Conservation (phyloP, 2,797 vertebrate species). For the Synaphobranchus kaupii region DNA sequence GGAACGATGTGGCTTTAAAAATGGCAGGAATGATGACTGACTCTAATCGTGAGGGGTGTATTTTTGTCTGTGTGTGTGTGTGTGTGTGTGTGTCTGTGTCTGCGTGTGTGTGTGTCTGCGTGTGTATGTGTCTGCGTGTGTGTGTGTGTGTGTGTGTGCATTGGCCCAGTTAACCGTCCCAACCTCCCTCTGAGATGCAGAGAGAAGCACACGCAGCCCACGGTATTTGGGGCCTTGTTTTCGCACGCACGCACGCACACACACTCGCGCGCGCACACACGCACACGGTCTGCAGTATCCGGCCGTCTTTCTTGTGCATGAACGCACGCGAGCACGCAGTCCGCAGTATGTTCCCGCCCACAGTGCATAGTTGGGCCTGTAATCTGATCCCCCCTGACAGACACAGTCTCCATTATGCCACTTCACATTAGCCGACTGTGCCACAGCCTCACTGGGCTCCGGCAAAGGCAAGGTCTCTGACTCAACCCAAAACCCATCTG, state of each 20-base stretch:
- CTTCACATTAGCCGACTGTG: constrained; percentile 83
- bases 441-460: constrained; percentile 76
- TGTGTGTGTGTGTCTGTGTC: neutral
- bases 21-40: constrained; percentile 37
- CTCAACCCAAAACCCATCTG: constrained; percentile 77
- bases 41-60: neutral
- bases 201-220: neutral
- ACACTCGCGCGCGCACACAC: constrained; percentile 65
- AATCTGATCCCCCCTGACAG: constrained; percentile 83
- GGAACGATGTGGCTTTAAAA: constrained; percentile 27
- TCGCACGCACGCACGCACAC: neutral
- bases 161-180: constrained; percentile 68
- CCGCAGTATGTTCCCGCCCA: constrained; percentile 39
- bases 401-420: constrained; percentile 82
- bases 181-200: constrained; percentile 70
- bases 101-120: constrained; percentile 8
- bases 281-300: constrained; percentile 72
- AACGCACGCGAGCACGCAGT: constrained; percentile 37
- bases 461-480: constrained; percentile 78
- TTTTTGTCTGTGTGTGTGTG: neutral
- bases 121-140: neutral
- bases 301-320: constrained; percentile 71
- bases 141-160: neutral
- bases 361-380: constrained; percentile 76
- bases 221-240: too few species aligned